These are phyloP conservation scores for Antheraea pernyi DNA, from an alignment of 1,140 invertebrate species.

Conservation along the genomic window DNA sequence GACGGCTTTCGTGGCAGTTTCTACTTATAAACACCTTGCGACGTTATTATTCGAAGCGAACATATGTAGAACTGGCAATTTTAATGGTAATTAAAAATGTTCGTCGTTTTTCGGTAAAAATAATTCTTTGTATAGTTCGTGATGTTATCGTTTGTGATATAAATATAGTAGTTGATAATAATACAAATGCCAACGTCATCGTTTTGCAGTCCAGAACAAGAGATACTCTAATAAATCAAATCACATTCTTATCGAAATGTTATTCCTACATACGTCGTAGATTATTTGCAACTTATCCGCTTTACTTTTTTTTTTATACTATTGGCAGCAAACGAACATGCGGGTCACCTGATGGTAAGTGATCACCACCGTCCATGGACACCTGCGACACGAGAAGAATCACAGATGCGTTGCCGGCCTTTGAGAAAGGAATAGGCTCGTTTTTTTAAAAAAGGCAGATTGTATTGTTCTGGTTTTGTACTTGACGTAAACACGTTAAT, in stretches of 20 bases:
- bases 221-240: neutral
- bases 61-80: neutral
- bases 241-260: neutral
- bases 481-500: conserved; percentile 1
- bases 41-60: neutral
- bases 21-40: neutral
- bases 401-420: no score
- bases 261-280: neutral
- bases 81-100: no score
- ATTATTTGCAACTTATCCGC: neutral
- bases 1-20: conserved; percentile 12
- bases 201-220: neutral
- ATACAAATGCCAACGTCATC: neutral
- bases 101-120: no score
- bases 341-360: no score
- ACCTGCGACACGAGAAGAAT: no score
- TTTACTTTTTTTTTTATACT: no score
- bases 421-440: no score
- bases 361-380: no score
- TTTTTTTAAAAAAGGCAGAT: no score
- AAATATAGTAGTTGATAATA: conserved; percentile 1
- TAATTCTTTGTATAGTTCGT: neutral
- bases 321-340: no score
- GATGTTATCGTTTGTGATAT: neutral
- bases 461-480: no score